Evolutionary conservation across 2,888 invertebrate species (phyloP).

Genomic region (Lepeophtheirus nordmannii): DNA sequence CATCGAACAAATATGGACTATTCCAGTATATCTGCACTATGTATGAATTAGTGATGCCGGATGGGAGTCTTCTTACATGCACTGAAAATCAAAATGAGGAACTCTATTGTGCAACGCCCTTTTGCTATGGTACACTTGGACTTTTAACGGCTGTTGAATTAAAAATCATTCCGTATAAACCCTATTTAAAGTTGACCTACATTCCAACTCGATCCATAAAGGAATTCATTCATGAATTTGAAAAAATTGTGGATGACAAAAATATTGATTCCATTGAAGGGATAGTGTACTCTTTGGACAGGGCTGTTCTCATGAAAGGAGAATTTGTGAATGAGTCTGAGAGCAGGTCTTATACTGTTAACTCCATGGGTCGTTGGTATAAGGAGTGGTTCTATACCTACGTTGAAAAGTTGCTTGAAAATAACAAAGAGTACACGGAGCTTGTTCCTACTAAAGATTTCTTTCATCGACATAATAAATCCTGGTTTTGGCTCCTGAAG

Average conservation of each 20-base stretch:
- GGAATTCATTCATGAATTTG: conserved; percentile 40
- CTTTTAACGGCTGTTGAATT: conserved; percentile 59
- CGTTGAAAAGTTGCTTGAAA: not conserved
- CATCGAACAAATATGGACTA: conserved; percentile 57
- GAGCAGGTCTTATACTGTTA: not conserved
- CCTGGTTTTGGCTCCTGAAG: conserved; percentile 14
- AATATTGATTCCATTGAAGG: conserved; percentile 9
- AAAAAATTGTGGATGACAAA: conserved; percentile 35
- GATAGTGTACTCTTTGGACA: not conserved
- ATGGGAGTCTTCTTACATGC: conserved; percentile 54
- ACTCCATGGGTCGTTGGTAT: conserved; percentile 7
- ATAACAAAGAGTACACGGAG: not conserved
- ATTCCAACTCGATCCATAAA: conserved; percentile 44
- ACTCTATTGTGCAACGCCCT: conserved; percentile 58
- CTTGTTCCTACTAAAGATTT: not conserved
- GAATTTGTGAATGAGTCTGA: not conserved
- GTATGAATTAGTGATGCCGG: conserved; percentile 56
- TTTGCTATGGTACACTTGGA: conserved; percentile 69
- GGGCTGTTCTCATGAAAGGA: conserved; percentile 8
- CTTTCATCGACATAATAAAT: conserved; percentile 17
- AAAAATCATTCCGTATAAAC: conserved; percentile 48
- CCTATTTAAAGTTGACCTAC: conserved; percentile 45
- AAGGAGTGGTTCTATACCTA: conserved; percentile 2
- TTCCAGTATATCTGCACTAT: conserved; percentile 61
- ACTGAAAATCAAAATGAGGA: conserved; percentile 53